Percentiles rank a stretch among this genome's conserved stretches.
Evolutionary conservation across 2,888 invertebrate genomes (phyloP).

Genomic region (Lottia scabra): DNA sequence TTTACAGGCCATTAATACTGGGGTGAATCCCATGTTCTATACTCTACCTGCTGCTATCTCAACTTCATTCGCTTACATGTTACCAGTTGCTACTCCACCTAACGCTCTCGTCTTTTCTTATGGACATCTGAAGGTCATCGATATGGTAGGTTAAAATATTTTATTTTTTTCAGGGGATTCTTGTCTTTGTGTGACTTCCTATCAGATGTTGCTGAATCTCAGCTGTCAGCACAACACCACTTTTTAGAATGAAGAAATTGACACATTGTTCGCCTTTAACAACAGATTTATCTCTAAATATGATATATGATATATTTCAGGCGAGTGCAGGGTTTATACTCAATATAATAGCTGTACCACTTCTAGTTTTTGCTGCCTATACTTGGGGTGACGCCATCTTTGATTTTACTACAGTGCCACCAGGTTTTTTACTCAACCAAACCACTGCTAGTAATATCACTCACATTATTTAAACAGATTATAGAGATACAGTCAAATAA

Average conservation of each 20-base stretch:
- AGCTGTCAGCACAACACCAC: too few species aligned
- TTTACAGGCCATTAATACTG: conserved; percentile 80
- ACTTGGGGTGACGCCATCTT: conserved; percentile 25
- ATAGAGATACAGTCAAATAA: too few species aligned
- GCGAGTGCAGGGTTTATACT: conserved; percentile 34
- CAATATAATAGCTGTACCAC: conserved; percentile 25
- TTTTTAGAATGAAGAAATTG: too few species aligned
- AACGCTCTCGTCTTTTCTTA: conserved; percentile 87
- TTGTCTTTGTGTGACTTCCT: too few species aligned
- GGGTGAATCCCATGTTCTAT: conserved; percentile 86
- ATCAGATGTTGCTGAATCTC: too few species aligned
- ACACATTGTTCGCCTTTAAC: too few species aligned
- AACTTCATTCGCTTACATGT: conserved; percentile 88
- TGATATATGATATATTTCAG: conserved; percentile 15
- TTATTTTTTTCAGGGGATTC: too few species aligned
- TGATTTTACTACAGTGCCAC: conserved; percentile 11
- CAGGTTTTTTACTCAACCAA: conserved; percentile 11
- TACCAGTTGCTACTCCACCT: conserved; percentile 94
- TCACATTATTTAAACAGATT: background rate
- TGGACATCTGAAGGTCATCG: conserved; percentile 56
- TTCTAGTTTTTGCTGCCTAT: conserved; percentile 15
- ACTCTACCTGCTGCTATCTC: conserved; percentile 89
- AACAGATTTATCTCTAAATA: too few species aligned
- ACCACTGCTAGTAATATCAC: background rate
- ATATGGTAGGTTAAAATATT: conserved; percentile 56